Percentiles rank a stretch among this genome's conserved stretches.
Conservation (phyloP, 2,888 invertebrate species). For the Drosophila helvetica region DNA sequence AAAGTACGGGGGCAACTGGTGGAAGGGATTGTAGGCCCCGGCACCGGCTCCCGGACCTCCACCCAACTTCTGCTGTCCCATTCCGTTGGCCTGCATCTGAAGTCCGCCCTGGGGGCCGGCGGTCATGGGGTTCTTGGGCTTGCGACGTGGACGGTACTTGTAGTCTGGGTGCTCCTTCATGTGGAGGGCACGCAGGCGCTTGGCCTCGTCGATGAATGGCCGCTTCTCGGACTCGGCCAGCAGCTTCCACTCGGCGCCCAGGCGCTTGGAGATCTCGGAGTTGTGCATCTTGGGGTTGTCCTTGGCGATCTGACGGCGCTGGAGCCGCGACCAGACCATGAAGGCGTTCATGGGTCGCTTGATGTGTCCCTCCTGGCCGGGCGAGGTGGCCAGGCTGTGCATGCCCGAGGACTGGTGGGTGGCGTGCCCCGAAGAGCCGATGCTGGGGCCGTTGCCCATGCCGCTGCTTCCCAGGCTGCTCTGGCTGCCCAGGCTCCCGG, state of each 20-base stretch:
- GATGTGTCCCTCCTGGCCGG: conserved; percentile 90
- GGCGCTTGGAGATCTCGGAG: conserved; percentile 94
- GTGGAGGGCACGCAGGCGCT: conserved; percentile 92
- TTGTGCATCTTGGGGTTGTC: conserved; percentile 98
- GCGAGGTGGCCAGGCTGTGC: conserved; percentile 81
- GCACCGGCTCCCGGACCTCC: conserved; percentile 81
- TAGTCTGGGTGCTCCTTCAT: conserved; percentile 97
- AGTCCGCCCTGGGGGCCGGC: conserved; percentile 78
- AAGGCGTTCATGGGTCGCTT: conserved; percentile 99
- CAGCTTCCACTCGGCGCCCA: conserved; percentile 97
- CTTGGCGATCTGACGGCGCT: conserved; percentile 95
- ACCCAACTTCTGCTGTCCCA: conserved; percentile 78
- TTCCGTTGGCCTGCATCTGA: conserved; percentile 78
- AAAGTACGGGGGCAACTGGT: conserved; percentile 90
- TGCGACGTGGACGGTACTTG: conserved; percentile 93
- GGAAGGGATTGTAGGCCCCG: conserved; percentile 87
- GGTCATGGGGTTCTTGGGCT: conserved; percentile 90
- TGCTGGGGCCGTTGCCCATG: conserved; percentile 64
- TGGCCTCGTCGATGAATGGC: conserved; percentile 98
- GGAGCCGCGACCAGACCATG: conserved; percentile 97
- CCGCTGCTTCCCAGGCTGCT: conserved; percentile 70
- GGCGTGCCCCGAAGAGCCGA: conserved; percentile 34
- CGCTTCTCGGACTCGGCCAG: conserved; percentile 93
- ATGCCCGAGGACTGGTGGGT: conserved; percentile 37
- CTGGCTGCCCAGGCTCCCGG: conserved; percentile 65